Evolutionary conservation across 2,113 vertebrate species (phyloP), one percentile per base, ranked within the genome.

Genomic region (Oreochromis tanganicae): DNA sequence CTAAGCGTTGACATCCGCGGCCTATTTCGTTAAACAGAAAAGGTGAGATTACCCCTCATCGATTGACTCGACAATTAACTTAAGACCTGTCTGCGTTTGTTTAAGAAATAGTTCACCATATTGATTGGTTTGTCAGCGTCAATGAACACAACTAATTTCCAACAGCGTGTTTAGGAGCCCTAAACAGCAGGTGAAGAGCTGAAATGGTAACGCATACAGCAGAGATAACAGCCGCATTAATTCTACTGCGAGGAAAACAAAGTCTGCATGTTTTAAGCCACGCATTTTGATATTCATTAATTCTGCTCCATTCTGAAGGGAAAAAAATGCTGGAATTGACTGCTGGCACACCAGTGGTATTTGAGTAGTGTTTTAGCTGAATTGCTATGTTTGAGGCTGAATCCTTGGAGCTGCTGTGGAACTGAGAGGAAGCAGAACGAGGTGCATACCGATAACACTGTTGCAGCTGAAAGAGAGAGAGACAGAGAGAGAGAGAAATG

Each of bases 401-500:
- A 90, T 87, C 90, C 89, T 94, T 66, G 80, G 86, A 91, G 90
- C 91, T 88, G 90, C 89, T 78, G 89, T 89, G 80, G 79, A 91
- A 87, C 55, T n/a, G 86, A 87, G 89, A 92, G 92, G 92, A 92
- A 89, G 91, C 87, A 90, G 94, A 92, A 88, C 34, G 90, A 85
- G 87, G 90, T 89, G 94, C 91, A 95, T 93, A 94, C 93, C 84
- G 92, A 95, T 95, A 93, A 91, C 27, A 36, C 83, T 81, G 89
- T 91, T 88, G 93, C 92, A 94, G 92, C 90, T 92, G 92, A 78
- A 66, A 82, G 68, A 59, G 85, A 79, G n/a, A 75, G 56, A 57
- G 63, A 59, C 48, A 29, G 38, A 55, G 46, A 81, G 46, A 61
- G 50, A 57, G 59, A 36, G 56, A 57, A 27, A 3, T 48, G 71